Base-by-base conservation (phyloP, 2,888 invertebrate species). In the Cyaniris semiargus region DNA sequence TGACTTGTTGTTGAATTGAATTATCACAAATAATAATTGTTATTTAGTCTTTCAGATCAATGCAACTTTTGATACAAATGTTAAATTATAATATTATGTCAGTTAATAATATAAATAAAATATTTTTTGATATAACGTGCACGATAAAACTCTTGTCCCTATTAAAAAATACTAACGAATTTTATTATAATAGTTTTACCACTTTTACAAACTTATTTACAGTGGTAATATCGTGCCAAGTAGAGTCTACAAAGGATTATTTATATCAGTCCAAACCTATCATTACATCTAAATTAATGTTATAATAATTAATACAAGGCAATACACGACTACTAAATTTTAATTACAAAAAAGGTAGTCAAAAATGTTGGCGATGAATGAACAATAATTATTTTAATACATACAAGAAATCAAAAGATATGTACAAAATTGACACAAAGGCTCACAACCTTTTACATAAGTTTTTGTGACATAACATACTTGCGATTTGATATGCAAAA, bases 371-470 rank as follows among this genome's bases (percentile, higher is more conserved):
- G 31, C 56, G 53, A 27, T 31, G 53, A 27, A 48, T 44, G n/a
- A 15, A 31, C 13, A 27, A 66, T 66, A 31, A 27, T 21, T 21
- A 6, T n/a, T n/a, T n/a, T 21, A 70, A 70, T 70, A 15, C 10
- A 53, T n/a, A 53, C 34, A 38, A 70, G 23, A 56, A 71, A 75
- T 74, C 27, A 72, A 21, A 72, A 75, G 79, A 79, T 71, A 76
- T 76, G 76, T 76, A 58, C 70, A 76, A 76, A 76, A 76, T 76
- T 76, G 76, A 76, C 76, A 21, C 60, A 58, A 53, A 13, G 60
- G 76, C 75, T 74, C 74, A 74, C 53, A 74, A 74, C 74, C 74
- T 23, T 27, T 31, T n/a, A 66, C 27, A 66, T 66, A 38, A n/a
- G 5, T 71, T 71, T 71, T 71, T 38, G 38, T 18, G 38, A 21